Percentiles rank a stretch among this genome's conserved stretches.
Evolutionary conservation across 2,888 invertebrate species (phyloP).

Genomic region (Brachyptera risi): DNA sequence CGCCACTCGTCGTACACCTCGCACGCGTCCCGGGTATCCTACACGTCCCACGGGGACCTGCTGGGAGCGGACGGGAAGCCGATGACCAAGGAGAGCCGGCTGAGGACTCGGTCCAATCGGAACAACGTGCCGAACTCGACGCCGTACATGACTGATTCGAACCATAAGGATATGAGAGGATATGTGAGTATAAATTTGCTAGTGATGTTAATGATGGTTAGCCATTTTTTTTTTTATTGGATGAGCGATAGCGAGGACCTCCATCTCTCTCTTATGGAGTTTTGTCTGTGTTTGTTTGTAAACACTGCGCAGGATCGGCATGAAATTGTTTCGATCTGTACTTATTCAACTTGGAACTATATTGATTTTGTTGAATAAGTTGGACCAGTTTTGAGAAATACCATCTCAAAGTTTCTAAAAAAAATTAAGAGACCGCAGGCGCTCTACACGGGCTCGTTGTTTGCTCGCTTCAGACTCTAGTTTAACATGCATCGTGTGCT

Average conservation of each 20-base stretch:
- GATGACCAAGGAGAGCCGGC: constrained; percentile 82
- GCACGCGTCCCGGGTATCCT: constrained; percentile 88
- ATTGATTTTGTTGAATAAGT: no score
- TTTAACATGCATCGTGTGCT: no score
- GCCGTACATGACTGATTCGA: constrained; percentile 49
- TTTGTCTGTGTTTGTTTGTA: no score
- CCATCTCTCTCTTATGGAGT: no score
- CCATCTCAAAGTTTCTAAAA: no score
- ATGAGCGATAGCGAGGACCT: no score
- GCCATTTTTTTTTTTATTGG: background rate
- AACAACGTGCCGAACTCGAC: constrained; percentile 53
- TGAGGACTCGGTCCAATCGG: constrained; percentile 70
- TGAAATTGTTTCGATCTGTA: no score
- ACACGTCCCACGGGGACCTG: constrained; percentile 90
- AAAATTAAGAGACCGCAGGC: no score
- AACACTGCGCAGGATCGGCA: no score
- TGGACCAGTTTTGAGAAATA: no score
- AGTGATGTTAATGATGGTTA: background rate
- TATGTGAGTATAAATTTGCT: constrained; percentile 55
- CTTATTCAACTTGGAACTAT: background rate
- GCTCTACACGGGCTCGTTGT: no score
- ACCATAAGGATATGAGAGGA: constrained; percentile 54
- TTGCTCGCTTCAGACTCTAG: no score
- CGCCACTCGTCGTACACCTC: constrained; percentile 94
- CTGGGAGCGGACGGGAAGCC: constrained; percentile 60